These are phyloP conservation scores for Galagoides demidoff DNA, from an alignment of 2,797 vertebrate genomes.

Conservation along the genomic window DNA sequence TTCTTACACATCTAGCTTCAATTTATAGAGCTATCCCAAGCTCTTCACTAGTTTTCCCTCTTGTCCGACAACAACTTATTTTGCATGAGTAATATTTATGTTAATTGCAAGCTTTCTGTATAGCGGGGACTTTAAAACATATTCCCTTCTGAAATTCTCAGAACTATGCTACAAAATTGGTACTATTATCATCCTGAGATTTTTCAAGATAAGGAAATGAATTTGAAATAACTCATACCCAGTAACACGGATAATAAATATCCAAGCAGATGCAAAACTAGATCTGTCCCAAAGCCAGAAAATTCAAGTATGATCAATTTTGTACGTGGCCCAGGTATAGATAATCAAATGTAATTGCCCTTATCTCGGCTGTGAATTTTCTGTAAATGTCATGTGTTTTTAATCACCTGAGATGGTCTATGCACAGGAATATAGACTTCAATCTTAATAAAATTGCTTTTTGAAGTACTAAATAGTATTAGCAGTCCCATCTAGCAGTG, in stretches of 20 bases:
- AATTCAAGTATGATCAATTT: background rate
- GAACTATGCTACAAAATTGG: background rate
- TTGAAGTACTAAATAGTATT: too few relatives aligned
- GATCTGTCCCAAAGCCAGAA: background rate
- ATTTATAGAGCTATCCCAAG: background rate
- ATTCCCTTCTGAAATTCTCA: background rate
- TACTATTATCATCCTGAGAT: background rate
- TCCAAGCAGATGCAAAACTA: background rate
- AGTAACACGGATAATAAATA: background rate
- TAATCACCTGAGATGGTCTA: background rate
- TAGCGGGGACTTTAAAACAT: background rate
- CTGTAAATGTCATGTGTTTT: background rate
- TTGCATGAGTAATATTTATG: background rate
- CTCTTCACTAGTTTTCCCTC: background rate
- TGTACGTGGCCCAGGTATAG: background rate
- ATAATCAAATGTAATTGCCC: background rate
- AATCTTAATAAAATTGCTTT: background rate
- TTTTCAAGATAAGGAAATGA: slow-evolving; percentile 13
- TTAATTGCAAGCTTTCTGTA: background rate
- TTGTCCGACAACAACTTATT: background rate
- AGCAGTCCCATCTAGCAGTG: background rate
- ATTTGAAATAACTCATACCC: background rate
- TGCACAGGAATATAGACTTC: background rate
- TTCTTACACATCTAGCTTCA: background rate
- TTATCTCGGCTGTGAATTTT: background rate